Base-by-base conservation (phyloP, 2,797 vertebrate species). In the Amazona finschi region DNA sequence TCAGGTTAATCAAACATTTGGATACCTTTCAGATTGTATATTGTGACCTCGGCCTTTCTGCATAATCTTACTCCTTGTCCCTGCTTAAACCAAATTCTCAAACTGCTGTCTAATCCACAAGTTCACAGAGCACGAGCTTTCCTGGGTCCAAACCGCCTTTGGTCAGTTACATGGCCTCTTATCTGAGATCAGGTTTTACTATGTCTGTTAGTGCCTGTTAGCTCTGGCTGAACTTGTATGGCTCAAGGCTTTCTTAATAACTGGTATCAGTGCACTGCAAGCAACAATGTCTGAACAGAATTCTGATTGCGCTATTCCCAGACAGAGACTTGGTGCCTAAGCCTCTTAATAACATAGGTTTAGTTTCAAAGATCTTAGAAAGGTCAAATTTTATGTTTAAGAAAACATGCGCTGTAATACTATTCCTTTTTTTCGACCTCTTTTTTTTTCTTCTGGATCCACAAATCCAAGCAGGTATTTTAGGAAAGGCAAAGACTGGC, bases 331-430 rank as follows among this genome's bases (percentile, higher is more conserved):
- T 88, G 64, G 60, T 74, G 38, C 71, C 67, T 94, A 89, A 94
- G 80, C 84, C 60, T 71, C 44, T 85, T 85, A 71, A 60, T 61
- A 75, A 47, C 0, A 0, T 41, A 44, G 39, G 12, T 66, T 88
- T 78, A 38, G 66, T 94, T 94, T 94, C 66, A 88, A 55, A 94
- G 65, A 50, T 82, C 72, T 83, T 67, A 41, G 50, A 85, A 93
- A 90, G 91, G 85, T 89, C 85, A 85, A 73, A 85, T 78, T 94
- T 83, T 84, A n/a, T 55, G 79, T 78, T 85, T 73, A 90, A 75
- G 70, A 72, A 95, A 90, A 66, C 71, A 90, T 7, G 11, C 12
- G 9, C 30, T 76, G 19, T 62, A 75, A 50, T 62, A 36, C 39
- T 41, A 16, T 38, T 66, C 6, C 86, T 74, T 5, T 60, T 94